Base-by-base conservation (phyloP, 2,113 vertebrate genomes). In the Apeltes quadracus region DNA sequence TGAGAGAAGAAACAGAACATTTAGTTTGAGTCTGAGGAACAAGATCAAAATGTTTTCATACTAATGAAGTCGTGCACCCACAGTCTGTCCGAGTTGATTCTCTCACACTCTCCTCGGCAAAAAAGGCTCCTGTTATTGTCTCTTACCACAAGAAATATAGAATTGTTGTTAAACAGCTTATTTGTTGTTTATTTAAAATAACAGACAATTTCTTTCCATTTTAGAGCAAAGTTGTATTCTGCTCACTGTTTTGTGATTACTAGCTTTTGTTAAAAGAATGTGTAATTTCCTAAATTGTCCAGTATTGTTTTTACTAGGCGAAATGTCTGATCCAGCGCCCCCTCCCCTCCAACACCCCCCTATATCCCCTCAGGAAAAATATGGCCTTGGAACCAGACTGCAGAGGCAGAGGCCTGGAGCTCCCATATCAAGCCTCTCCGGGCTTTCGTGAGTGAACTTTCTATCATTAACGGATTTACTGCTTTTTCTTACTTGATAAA, bases 311-410 rank as follows among this genome's bases (percentile, higher is more conserved):
- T 69, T 12, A 41, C 2, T 14, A 1, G 14, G 16, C 5, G 13
- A 9, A 46, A 41, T 65, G n/a, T 15, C 16, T 87, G 16, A 85
- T 68, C 59, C 69, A 83, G 63, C 65, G 32, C 32, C 32, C 32
- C 32, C 32, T 6, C 32, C 32, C 32, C 32, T 1, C 32, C 6
- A 5, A 34, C 6, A 0, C 3, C 6, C 36, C 1, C 22, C 76
- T 22, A 67, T 71, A 57, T 63, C 61, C 23, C 16, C 44, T 48
- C 62, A 99, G 98, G 98, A 99, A 81, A 99, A 99, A 83, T 99
- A 99, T 0, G 95, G 98, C 67, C 95, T 98, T 71, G 97, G 97
- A 78, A 99, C 96, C 55, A 94, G 97, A 59, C 95, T 99, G 38
- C 97, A 98, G 82, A 94, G 96, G 71, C 97, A 98, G 91, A 94